Conservation (phyloP, 2,797 vertebrate species). For the Mycteria americana region DNA sequence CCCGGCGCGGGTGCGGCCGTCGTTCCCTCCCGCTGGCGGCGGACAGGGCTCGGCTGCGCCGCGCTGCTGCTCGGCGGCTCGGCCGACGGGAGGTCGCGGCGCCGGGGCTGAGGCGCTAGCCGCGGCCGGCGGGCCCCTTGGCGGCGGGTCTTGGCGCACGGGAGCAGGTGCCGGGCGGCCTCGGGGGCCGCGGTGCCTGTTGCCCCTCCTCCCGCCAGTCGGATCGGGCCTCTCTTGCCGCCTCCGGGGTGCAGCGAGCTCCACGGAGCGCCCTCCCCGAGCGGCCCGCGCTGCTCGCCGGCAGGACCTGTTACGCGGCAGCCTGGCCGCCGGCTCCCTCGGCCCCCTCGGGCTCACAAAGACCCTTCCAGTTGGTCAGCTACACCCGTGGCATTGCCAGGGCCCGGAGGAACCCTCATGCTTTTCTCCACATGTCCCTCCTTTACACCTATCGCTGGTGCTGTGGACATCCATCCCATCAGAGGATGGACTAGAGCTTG, state of each 20-base stretch:
- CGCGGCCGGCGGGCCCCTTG: not conserved
- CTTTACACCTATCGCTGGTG: not conserved
- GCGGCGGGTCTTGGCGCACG: not conserved
- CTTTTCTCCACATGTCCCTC: not conserved
- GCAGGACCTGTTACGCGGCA: not conserved
- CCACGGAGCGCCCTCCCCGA: not conserved
- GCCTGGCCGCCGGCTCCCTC: not conserved
- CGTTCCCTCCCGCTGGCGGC: not conserved
- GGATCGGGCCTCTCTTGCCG: not conserved
- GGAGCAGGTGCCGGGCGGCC: not conserved
- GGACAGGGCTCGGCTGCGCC: not conserved
- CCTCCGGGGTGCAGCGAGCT: not conserved
- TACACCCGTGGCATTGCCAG: not conserved
- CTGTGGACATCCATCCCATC: not conserved
- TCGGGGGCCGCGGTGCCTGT: not conserved
- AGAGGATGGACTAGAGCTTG: rapidly evolving
- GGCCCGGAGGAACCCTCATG: not conserved
- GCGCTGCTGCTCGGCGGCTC: not conserved
- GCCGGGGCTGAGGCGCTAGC: not conserved
- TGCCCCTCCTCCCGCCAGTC: not conserved
- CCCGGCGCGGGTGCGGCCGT: not conserved
- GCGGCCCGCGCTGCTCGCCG: not conserved
- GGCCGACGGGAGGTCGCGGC: not conserved
- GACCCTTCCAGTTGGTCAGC: rapidly evolving
- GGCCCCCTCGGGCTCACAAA: not conserved